phyloP scores from a whole-genome alignment of 2,113 vertebrate genomes.

The Psettodes erumei region DNA sequence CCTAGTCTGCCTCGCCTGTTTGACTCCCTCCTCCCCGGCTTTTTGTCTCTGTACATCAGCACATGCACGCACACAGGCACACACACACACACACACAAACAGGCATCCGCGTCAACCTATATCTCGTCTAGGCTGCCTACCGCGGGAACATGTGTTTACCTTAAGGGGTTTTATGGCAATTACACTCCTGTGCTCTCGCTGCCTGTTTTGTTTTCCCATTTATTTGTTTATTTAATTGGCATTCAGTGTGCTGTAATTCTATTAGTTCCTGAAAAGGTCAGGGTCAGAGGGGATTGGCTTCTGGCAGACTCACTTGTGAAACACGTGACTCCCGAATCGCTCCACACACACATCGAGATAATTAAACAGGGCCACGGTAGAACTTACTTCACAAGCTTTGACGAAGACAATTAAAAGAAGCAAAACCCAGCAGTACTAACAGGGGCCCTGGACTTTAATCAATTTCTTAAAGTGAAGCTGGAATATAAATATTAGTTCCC shows the following conservation, averaged over 20 bases:
- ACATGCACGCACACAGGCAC: slow-evolving; percentile 7
- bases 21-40: slow-evolving; percentile 38
- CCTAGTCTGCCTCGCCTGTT: slow-evolving; percentile 58
- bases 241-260: slow-evolving; percentile 76
- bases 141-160: slow-evolving; percentile 80
- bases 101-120: slow-evolving; percentile 40
- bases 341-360: slow-evolving; percentile 46
- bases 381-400: slow-evolving; percentile 58
- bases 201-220: slow-evolving; percentile 70
- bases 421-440: slow-evolving; percentile 17
- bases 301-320: slow-evolving; percentile 53
- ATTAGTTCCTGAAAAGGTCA: slow-evolving; percentile 79
- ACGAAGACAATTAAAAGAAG: slow-evolving; percentile 49
- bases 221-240: slow-evolving; percentile 80
- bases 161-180: slow-evolving; percentile 75
- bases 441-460: slow-evolving; percentile 44
- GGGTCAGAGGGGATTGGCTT: slow-evolving; percentile 73
- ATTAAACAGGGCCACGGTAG: slow-evolving; percentile 42
- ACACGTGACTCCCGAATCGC: slow-evolving; percentile 31
- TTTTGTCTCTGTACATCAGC: slow-evolving; percentile 39
- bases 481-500: slow-evolving; percentile 53
- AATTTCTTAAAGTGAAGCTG: slow-evolving; percentile 40
- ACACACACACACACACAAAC: slow-evolving; percentile 23
- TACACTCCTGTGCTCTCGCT: slow-evolving; percentile 64
- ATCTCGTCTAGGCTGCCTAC: slow-evolving; percentile 58